Evolutionary conservation across 2,113 vertebrate genomes (phyloP).

Genomic region (Narcine bancroftii): DNA sequence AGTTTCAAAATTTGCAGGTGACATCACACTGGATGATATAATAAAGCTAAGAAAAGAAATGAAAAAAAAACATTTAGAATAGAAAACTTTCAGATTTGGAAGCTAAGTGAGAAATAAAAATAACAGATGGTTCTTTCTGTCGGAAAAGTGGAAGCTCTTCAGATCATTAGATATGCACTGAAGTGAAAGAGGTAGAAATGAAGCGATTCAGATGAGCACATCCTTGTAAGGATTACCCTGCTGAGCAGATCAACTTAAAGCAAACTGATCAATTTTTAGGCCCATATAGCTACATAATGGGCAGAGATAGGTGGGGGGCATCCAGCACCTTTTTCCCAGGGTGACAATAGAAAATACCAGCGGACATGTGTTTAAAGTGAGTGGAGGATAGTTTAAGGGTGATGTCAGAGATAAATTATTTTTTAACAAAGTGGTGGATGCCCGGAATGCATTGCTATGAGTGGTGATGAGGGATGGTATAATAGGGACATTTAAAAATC

Average conservation of each 20-base stretch:
- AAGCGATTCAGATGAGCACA: background rate
- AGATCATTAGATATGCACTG: background rate
- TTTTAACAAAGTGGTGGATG: no score
- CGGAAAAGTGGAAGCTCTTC: background rate
- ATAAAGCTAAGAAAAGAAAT: background rate
- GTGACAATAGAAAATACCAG: no score
- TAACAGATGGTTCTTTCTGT: background rate
- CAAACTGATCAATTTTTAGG: no score
- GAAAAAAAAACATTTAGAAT: background rate
- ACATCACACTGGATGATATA: background rate
- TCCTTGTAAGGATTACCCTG: background rate
- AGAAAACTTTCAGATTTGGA: background rate
- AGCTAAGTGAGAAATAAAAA: background rate
- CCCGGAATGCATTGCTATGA: no score
- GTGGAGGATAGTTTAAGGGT: no score
- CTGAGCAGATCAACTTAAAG: background rate
- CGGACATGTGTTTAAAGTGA: no score
- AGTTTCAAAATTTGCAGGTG: background rate
- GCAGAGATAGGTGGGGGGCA: no score
- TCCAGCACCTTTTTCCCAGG: no score
- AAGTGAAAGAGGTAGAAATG: background rate
- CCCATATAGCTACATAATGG: no score
- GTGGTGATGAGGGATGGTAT: no score
- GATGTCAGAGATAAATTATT: no score
- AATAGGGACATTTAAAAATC: no score